phyloP scores from a whole-genome alignment of 2,888 invertebrate species.

The Ariolimax columbianus region DNA sequence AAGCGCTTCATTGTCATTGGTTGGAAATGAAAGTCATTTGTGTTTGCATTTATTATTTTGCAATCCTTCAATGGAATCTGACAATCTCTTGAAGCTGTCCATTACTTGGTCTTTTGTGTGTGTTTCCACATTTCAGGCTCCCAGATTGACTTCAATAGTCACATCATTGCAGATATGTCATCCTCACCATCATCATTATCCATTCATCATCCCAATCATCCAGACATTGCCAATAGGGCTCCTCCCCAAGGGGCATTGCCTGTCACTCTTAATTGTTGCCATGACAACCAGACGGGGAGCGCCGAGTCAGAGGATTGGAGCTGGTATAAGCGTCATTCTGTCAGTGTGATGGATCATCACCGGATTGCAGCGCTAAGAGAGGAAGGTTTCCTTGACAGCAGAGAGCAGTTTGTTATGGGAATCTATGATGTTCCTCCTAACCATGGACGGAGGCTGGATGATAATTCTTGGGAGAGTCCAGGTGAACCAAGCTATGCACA shows the following conservation, averaged over 20 bases:
- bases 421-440: constrained; percentile 73
- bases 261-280: constrained; percentile 47
- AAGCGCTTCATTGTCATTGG: no score
- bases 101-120: constrained; percentile 32
- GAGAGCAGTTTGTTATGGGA: constrained; percentile 61
- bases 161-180: constrained; percentile 46
- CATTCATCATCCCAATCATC: constrained; percentile 36
- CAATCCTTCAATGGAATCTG: neutral
- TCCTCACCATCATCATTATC: constrained; percentile 49
- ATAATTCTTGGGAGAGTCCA: neutral
- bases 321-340: constrained; percentile 71
- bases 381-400: constrained; percentile 58
- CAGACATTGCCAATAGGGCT: constrained; percentile 23
- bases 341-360: constrained; percentile 70
- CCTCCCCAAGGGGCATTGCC: constrained; percentile 38
- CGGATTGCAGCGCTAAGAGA: constrained; percentile 62
- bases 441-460: constrained; percentile 62
- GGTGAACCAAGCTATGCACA: constrained; percentile 35
- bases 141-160: constrained; percentile 49
- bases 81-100: neutral
- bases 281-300: constrained; percentile 48
- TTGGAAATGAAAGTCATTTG: no score
- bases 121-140: constrained; percentile 49
- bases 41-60: neutral
- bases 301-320: constrained; percentile 61